Conservation (phyloP, 2,888 invertebrate genomes). For the Cremastobaeus sp. region DNA sequence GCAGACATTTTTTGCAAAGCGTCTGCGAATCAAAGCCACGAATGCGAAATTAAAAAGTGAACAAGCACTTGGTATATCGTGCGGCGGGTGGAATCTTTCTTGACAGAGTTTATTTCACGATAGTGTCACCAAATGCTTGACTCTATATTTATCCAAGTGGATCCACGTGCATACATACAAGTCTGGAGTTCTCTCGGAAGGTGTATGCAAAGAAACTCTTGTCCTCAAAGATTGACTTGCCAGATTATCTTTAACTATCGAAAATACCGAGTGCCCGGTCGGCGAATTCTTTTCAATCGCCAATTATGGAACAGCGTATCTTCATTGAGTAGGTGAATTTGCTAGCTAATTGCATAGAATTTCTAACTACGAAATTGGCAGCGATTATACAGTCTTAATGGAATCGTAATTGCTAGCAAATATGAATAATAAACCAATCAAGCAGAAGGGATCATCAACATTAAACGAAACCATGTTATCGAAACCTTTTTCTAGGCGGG, state of each 20-base stretch:
- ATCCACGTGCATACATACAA: slow-evolving; percentile 66
- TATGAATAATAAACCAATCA: no score
- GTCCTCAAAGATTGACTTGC: slow-evolving; percentile 16
- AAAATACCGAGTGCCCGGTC: neutral
- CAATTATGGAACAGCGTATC: no score
- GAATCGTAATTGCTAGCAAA: no score
- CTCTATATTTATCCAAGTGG: slow-evolving; percentile 70
- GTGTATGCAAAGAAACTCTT: slow-evolving; percentile 29
- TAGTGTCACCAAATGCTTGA: slow-evolving; percentile 67
- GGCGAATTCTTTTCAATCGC: no score
- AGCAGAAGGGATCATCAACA: no score
- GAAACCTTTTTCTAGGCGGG: neutral
- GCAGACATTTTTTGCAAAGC: no score
- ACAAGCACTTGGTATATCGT: slow-evolving; percentile 36
- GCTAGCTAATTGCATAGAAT: no score
- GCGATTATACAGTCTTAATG: no score
- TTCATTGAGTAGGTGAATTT: no score
- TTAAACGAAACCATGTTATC: slow-evolving; percentile 11
- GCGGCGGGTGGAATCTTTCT: slow-evolving; percentile 53
- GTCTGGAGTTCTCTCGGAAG: slow-evolving; percentile 55
- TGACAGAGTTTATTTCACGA: slow-evolving; percentile 64
- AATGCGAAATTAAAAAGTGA: no score
- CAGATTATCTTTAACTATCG: slow-evolving; percentile 1
- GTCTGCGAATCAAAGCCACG: no score
- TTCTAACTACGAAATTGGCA: no score